Evolutionary conservation across 2,797 vertebrate species (phyloP).

Genomic region (Nyctalus aviator): DNA sequence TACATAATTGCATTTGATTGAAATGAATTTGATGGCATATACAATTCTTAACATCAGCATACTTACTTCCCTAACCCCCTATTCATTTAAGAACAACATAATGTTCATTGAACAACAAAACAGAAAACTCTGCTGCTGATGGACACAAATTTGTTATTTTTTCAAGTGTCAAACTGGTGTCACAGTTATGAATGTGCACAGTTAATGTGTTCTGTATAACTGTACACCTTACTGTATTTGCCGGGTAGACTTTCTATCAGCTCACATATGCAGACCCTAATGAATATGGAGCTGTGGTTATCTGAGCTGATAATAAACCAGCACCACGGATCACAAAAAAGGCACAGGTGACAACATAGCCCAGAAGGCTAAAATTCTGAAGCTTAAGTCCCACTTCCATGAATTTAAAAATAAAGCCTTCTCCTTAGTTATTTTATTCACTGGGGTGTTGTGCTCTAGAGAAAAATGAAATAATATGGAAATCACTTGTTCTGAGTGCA

Average conservation of each 20-base stretch:
- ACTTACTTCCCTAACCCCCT: background rate
- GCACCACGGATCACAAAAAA: background rate
- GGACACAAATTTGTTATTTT: background rate
- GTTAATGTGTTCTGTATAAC: background rate
- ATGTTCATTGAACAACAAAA: background rate
- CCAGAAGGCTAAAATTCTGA: conserved; percentile 38
- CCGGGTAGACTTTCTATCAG: background rate
- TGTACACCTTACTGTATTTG: background rate
- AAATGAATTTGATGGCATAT: conserved; percentile 38
- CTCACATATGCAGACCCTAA: background rate
- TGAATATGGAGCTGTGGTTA: conserved; percentile 1
- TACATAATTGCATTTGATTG: background rate
- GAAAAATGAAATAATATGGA: conserved; percentile 40
- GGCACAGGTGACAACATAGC: background rate
- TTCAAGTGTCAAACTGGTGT: conserved; percentile 5
- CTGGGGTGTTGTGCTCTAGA: background rate
- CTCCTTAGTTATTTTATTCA: conserved; percentile 43
- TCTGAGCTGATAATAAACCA: background rate
- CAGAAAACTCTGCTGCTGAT: background rate
- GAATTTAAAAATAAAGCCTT: conserved; percentile 41
- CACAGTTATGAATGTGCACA: background rate
- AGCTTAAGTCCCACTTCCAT: background rate
- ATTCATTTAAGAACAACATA: conserved; percentile 43
- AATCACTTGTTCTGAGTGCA: conserved; percentile 45
- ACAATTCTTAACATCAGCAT: background rate